A percentile compares a stretch with the other conserved stretches of the same genome.
These are phyloP conservation scores for Oscheius myriophilus DNA, from an alignment of 2,888 invertebrate species.

Conservation along the genomic window DNA sequence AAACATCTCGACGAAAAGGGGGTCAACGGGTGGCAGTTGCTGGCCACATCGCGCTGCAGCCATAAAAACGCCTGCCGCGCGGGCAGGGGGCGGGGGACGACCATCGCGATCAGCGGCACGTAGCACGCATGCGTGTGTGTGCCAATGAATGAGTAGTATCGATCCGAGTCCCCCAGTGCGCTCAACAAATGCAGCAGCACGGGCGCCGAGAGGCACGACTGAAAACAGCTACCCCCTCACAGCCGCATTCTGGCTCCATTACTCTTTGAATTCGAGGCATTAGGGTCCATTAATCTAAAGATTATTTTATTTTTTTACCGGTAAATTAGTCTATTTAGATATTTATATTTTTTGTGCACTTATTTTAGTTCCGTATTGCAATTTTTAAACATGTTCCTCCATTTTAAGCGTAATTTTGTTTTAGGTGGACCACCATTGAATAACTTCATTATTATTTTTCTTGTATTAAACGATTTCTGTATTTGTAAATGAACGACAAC, in stretches of 20 bases:
- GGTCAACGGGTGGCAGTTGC: background rate
- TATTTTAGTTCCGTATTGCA: no score
- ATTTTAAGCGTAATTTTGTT: no score
- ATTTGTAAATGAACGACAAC: no score
- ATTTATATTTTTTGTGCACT: no score
- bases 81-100: conserved; percentile 6
- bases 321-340: no score
- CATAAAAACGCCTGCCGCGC: background rate
- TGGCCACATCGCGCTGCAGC: no score
- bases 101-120: conserved; percentile 18
- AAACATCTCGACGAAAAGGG: background rate
- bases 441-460: no score
- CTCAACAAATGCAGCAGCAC: conserved; percentile 10
- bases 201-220: background rate
- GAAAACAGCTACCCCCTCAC: background rate
- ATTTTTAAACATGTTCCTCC: no score
- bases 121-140: conserved; percentile 24
- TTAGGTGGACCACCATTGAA: no score
- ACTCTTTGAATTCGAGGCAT: background rate
- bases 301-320: no score
- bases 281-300: no score
- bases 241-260: background rate
- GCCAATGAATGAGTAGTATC: conserved; percentile 30
- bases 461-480: no score
- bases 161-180: conserved; percentile 21